Base-by-base conservation (phyloP, 2,797 vertebrate genomes). In the Pseudochromis fuscus region DNA sequence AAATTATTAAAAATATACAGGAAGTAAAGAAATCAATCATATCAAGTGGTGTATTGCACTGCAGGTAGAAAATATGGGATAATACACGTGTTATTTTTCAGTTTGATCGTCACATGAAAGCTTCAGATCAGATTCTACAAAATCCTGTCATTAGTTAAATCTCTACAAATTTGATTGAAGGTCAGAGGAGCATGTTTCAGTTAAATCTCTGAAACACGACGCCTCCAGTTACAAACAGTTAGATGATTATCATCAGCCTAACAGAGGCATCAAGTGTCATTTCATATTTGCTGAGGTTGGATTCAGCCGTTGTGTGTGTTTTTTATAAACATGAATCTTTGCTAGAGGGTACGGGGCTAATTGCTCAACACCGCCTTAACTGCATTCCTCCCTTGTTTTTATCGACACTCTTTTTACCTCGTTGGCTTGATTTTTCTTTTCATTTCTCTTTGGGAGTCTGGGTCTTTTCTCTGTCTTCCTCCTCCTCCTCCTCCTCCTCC, bases 321-420 rank as follows among this genome's bases (percentile, higher is more conserved):
- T 33, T 28, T 19, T 30, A 2, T 21, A 69, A 73, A 16, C 5
- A 4, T 49, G 23, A 33, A 3, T 60, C 40, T 56, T 56, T 60
- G 78, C 75, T 66, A 11, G 45, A 82, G 63, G 83, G 45, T 19
- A 50, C 28, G 3, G 23, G 66, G 37, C 48, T 73, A 64, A 74
- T 76, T 72, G 63, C 65, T 67, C 53, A 40, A 64, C 15, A 12
- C 25, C 15, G 51, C 61, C 42, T 68, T 38, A 68, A 69, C 72
- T 33, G 46, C 77, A 74, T 81, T 69, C 68, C 59, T 61, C 24
- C 46, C 63, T 52, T 57, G 42, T 63, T 67, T 68, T 66, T 45
- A 40, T 52, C n/a, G n/a, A n/a, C n/a, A n/a, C n/a, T n/a, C 18
- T 13, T 15, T 50, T 72, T 7, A 13, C n/a, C n/a, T n/a, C 52